These are phyloP conservation scores for Tetramorium alpestre DNA, from an alignment of 1,140 invertebrate species.

Conservation along the genomic window DNA sequence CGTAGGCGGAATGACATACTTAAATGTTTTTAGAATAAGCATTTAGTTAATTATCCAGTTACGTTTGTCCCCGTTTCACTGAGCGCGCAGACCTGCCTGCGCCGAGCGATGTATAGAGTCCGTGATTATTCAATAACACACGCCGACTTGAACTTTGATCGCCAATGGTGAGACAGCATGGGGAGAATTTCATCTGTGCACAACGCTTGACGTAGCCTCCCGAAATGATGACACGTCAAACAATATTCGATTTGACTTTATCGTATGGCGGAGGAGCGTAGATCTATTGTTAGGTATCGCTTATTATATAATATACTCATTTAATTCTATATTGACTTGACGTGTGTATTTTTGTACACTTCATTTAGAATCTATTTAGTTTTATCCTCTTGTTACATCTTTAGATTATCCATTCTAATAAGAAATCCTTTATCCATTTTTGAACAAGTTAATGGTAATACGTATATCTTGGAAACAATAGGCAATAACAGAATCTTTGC, in stretches of 20 bases:
- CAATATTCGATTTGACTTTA: conserved; percentile 28
- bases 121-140: conserved; percentile 56
- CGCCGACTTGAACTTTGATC: conserved; percentile 52
- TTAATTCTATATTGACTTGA: not conserved
- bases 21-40: conserved; percentile 63
- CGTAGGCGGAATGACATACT: conserved; percentile 67
- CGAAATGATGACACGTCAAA: conserved; percentile 45
- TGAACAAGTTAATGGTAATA: not conserved
- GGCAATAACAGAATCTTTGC: not conserved
- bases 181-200: not conserved
- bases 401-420: not conserved
- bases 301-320: not conserved
- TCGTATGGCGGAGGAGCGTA: not conserved
- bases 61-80: conserved; percentile 50
- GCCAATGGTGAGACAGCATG: conserved; percentile 41
- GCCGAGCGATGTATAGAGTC: conserved; percentile 35
- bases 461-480: not conserved
- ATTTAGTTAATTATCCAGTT: conserved; percentile 59
- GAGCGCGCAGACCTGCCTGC: not conserved
- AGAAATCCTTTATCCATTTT: not conserved
- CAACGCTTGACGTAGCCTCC: not conserved
- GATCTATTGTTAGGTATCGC: not conserved
- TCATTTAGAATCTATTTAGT: conserved; percentile 2
- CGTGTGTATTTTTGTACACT: not conserved
- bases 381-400: conserved; percentile 2